These are phyloP conservation scores for Arge pagana DNA, from an alignment of 2,888 invertebrate species.

Conservation along the genomic window DNA sequence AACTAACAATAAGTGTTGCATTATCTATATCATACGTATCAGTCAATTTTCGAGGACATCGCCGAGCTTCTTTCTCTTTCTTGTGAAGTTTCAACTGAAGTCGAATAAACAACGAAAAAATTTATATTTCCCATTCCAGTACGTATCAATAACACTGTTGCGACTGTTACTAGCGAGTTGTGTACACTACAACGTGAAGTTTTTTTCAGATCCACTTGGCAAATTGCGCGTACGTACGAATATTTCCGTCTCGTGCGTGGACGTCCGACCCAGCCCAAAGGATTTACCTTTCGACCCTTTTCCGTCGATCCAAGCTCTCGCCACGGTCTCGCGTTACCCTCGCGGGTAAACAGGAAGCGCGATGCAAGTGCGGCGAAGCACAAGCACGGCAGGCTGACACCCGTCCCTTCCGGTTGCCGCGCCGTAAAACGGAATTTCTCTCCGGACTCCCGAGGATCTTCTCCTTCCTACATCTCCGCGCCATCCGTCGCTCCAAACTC, in stretches of 20 bases:
- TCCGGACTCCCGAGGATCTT: no score
- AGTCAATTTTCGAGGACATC: neutral
- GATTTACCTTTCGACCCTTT: neutral
- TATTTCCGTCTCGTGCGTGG: no score
- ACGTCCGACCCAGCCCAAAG: neutral
- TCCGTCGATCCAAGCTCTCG: neutral
- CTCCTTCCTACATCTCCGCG: no score
- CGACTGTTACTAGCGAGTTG: no score
- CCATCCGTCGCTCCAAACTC: no score
- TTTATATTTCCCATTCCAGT: neutral
- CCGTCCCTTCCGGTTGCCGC: conserved; percentile 19
- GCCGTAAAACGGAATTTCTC: conserved; percentile 10
- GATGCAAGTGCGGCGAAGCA: conserved; percentile 14
- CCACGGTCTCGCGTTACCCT: neutral
- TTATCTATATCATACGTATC: no score
- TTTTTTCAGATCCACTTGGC: neutral
- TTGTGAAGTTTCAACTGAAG: neutral
- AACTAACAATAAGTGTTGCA: no score
- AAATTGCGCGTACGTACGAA: neutral
- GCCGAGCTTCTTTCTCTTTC: neutral
- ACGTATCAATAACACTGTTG: neutral
- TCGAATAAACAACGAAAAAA: neutral
- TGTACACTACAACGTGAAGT: no score
- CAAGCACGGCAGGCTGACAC: neutral
- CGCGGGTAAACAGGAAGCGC: conserved; percentile 4